phyloP scores from a whole-genome alignment of 2,888 invertebrate genomes.

The Boloria selene region DNA sequence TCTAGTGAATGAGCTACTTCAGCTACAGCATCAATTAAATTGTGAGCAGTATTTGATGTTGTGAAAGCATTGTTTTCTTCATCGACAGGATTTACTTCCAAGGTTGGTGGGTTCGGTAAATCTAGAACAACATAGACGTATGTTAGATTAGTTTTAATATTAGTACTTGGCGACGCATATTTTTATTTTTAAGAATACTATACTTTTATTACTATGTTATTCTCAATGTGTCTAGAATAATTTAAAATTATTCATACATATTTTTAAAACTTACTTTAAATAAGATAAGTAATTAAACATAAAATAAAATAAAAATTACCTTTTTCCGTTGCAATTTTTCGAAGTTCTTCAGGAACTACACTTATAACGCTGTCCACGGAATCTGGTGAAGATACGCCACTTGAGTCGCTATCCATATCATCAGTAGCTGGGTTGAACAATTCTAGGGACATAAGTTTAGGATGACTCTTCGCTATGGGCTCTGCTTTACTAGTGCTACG shows the following conservation, averaged over 20 bases:
- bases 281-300: background rate
- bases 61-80: constrained; percentile 51
- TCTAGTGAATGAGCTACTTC: constrained; percentile 86
- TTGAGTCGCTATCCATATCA: constrained; percentile 94
- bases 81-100: constrained; percentile 49
- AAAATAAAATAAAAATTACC: constrained; percentile 61
- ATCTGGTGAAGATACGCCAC: constrained; percentile 93
- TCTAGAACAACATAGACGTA: constrained; percentile 53
- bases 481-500: constrained; percentile 84
- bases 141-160: no score
- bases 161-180: no score
- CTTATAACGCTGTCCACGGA: constrained; percentile 93
- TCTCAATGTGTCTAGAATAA: no score
- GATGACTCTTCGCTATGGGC: constrained; percentile 85
- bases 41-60: constrained; percentile 65
- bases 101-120: constrained; percentile 48
- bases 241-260: background rate
- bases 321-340: constrained; percentile 72
- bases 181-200: no score
- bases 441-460: constrained; percentile 90
- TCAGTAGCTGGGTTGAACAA: constrained; percentile 95
- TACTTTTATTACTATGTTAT: no score
- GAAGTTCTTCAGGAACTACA: constrained; percentile 85
- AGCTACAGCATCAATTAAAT: constrained; percentile 84
- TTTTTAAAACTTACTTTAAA: background rate